Evolutionary conservation across 2,888 invertebrate species (phyloP).

Genomic region (Amphipoea oculea): DNA sequence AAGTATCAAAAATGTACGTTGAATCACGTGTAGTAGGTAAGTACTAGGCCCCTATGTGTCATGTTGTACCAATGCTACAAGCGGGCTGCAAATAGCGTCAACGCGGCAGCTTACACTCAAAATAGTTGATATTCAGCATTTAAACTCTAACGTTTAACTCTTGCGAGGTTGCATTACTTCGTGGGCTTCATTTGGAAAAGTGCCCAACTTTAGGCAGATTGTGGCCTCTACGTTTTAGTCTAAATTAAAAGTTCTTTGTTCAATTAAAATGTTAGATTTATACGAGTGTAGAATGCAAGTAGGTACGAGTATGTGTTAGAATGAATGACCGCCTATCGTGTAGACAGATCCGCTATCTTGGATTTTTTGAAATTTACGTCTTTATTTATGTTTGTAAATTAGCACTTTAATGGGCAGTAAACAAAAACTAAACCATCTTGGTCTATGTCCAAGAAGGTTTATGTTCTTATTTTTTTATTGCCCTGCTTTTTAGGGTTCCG

Average conservation of each 20-base stretch:
- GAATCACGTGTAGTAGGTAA: background rate
- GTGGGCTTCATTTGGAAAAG: constrained; percentile 24
- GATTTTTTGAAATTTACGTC: constrained; percentile 1
- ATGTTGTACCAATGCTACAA: background rate
- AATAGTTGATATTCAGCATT: constrained; percentile 26
- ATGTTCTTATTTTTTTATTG: background rate
- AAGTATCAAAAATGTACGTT: background rate
- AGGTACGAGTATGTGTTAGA: background rate
- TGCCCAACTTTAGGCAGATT: constrained; percentile 11
- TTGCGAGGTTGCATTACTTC: constrained; percentile 11
- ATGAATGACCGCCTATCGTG: background rate
- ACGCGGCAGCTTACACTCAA: background rate
- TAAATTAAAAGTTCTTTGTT: background rate
- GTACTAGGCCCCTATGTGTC: background rate
- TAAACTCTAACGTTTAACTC: constrained; percentile 9
- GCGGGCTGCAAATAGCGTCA: background rate
- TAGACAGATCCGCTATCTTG: background rate
- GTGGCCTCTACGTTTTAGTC: constrained; percentile 6
- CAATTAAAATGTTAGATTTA: constrained; percentile 5
- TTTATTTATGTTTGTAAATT: background rate
- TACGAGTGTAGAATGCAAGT: background rate
- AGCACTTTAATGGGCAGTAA: background rate
- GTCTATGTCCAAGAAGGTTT: background rate
- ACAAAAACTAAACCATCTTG: background rate
- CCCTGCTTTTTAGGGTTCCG: background rate